Base-by-base conservation (phyloP, 2,888 invertebrate species). In the Linyphia triangularis region DNA sequence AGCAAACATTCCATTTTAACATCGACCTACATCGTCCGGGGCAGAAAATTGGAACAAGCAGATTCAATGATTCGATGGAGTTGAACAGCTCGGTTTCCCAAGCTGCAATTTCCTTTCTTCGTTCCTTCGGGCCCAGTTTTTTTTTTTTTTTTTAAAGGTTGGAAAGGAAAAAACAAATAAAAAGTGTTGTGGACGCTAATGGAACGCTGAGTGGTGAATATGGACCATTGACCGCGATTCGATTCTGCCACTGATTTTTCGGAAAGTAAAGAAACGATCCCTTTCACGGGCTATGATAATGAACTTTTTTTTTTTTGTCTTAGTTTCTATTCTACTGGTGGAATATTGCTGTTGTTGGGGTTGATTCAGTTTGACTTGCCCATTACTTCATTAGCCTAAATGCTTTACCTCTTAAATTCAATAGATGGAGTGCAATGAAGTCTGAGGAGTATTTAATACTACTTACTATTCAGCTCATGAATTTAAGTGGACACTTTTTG, bases 21-120 rank as follows among this genome's bases (percentile, higher is more conserved):
- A n/a, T 24, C 77, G 77, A 77, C 77, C 77, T 77, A 77, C 61
- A 77, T 77, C 37, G 77, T 77, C 63, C 63, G 26, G 63, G 33
- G 30, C 77, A 37, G 59, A 40, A 40, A 77, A 77, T 77, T 77
- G 26, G 77, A 37, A 77, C 77, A 37, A 77, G 40, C 61, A 61
- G 61, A 63, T 77, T 77, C 40, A n/a, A 26, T 61, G 77, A 63
- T 61, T 77, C 37, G 63, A 77, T 77, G 33, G 33, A 16, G 30
- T 24, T 26, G 77, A 77, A 77, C 63, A 40, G 9, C 10, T 69
- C 9, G 70, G 43, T 43, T 70, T 70, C 70, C 43, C 70, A 70
- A 43, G 5, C 26, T 26, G 40, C 26, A 37, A 33, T 40, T 40
- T 37, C 37, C 22, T 77, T 61, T 40, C 61, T 33, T 63, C 24